Base-by-base conservation (phyloP, 2,888 invertebrate genomes). In the Germaria angustata region DNA sequence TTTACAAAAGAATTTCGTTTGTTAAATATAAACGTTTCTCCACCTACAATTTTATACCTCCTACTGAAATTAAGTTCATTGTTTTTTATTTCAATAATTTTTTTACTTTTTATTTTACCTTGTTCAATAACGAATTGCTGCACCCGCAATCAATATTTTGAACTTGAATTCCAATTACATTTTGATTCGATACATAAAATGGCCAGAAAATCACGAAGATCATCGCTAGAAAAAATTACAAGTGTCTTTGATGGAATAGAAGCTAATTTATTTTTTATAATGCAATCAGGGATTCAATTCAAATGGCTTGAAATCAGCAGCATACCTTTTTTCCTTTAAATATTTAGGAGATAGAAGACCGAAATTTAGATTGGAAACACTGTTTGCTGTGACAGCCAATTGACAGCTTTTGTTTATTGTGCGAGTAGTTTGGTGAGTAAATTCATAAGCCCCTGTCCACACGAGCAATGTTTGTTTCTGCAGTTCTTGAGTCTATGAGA, bases 1-100 rank as follows among this genome's bases (percentile, higher is more conserved):
- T 36, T 61, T 61, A 49, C 36, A 51, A 51, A 61, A 71, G n/a
- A 51, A 44, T 71, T 46, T 66, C 8, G 13, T 28, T 17, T 41
- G n/a, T 5, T 6, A 28, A 28, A 28, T 5, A 28, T 2, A 57
- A 71, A 22, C 11, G 0, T 28, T n/a, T 11, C 8, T 68, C 13
- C 39, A 22, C 15, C 36, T 6, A 24, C 22, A 71, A 32, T 36
- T 15, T 5, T 34, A 4, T 24, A 0, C 71, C 49, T 20, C 20
- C 59, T 22, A 34, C 46, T 55, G 15, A 41, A 53, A 28, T 20
- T n/a, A 8, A 22, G n/a, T 22, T 36, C 15, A n/a, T n/a, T n/a
- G 24, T 59, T 41, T 63, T 2, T 65, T 1, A 32, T 61, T 53
- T 51, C 28, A 53, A 41, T 46, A 41, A n/a, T n/a, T n/a, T n/a